Percentiles rank a stretch among this genome's conserved stretches.
These are phyloP conservation scores for Gonatopus flavifemur DNA, from an alignment of 1,140 invertebrate species.

Conservation along the genomic window DNA sequence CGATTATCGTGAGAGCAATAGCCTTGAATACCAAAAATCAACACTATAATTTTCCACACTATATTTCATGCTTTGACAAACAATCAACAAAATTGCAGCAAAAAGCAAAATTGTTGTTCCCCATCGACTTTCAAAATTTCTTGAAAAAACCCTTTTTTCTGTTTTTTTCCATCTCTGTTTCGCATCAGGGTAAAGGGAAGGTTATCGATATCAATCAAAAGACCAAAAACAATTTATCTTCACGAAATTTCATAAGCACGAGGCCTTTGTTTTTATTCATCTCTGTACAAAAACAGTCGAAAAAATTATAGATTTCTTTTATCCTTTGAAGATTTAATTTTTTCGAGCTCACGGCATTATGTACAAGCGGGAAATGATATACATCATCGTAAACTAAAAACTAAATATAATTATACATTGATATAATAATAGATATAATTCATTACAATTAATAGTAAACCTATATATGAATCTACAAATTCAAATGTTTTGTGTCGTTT, in stretches of 20 bases:
- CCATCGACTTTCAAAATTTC: no score
- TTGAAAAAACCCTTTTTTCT: no score
- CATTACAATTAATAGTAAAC: constrained; percentile 45
- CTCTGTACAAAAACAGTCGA: constrained; percentile 59
- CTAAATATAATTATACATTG: constrained; percentile 58
- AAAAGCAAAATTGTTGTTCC: no score
- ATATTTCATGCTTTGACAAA: no score
- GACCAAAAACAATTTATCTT: constrained; percentile 36
- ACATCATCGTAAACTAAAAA: constrained; percentile 48
- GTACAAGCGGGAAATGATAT: constrained; percentile 57
- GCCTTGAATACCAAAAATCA: no score
- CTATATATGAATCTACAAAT: constrained; percentile 48
- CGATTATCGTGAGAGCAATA: no score
- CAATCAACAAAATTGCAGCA: no score
- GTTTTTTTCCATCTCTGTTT: no score
- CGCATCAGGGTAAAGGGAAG: constrained; percentile 1
- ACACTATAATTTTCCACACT: no score
- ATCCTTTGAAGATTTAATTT: constrained; percentile 52
- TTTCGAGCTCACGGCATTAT: constrained; percentile 58
- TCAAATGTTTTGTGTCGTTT: constrained; percentile 28
- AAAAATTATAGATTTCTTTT: constrained; percentile 58
- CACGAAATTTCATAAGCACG: constrained; percentile 60
- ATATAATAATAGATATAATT: constrained; percentile 51
- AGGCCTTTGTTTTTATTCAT: constrained; percentile 59
- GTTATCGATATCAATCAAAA: constrained; percentile 4